Evolutionary conservation across 2,888 invertebrate genomes (phyloP), one percentile per base, ranked within the genome.

Genomic region (Dasysyrphus tricinctus): DNA sequence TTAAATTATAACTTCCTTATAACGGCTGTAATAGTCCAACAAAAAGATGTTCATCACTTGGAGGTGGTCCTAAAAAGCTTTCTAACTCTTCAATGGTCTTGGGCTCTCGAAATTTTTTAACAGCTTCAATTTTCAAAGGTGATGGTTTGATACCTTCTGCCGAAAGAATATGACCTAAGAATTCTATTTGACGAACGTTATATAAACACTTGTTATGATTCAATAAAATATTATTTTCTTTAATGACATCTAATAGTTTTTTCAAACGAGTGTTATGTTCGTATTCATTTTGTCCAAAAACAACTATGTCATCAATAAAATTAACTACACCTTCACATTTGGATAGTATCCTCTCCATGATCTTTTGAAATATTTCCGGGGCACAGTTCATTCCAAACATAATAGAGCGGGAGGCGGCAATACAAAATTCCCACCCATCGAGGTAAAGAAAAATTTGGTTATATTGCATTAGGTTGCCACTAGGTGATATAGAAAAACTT

Each of bases 241-340:
- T 49, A 19, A 49, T 49, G 7, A 19, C 49, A 49, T 49, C 49
- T 3, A 49, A 16, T 11, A 49, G 49, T 19, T 49, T 49, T 49
- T 49, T 19, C 19, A 49, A 49, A 29, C 54, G 29, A 29, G 54
- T 14, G 29, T 54, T 54, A 54, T 54, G 54, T 54, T 54, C 54
- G 12, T 54, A 29, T 54, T 54, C 12, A 24, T 54, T 54, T 37
- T 16, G 32, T 16, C 32, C 57, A 16, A 57, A 57, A 37, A 57
- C 34, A 9, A 57, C 57, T 32, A 57, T 57, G 9, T 57, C 57
- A 16, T 57, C 34, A 57, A 57, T 57, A 57, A 57, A 57, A 34
- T 57, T 57, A 57, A 37, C 34, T 16, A 32, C 16, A 57, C 34
- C 54, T 54, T 54, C 54, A 54, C 54, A 54, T 54, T 54, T 54